Conservation (phyloP, 2,797 vertebrate species). For the Echiichthys vipera region DNA sequence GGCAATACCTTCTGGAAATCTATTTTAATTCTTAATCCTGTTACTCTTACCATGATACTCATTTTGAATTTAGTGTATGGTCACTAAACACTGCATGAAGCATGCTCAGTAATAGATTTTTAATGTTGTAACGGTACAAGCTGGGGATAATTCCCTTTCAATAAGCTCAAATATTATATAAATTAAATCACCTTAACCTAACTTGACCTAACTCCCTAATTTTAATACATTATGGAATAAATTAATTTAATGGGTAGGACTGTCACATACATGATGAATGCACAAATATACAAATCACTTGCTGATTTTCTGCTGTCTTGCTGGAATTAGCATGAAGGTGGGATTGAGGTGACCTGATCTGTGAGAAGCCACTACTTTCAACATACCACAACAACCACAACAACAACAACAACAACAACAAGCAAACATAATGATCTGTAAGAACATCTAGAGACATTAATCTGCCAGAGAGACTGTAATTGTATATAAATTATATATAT, state of each 20-base stretch:
- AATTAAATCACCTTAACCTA: conserved; percentile 16
- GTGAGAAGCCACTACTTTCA: conserved; percentile 2
- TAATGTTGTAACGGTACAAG: background rate
- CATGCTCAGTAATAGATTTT: background rate
- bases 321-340: conserved; percentile 46
- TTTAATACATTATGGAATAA: conserved; percentile 3
- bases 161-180: conserved; percentile 2
- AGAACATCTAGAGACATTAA: background rate
- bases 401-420: background rate
- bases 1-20: background rate
- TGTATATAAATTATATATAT: background rate
- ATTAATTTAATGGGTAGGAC: background rate
- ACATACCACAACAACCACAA: background rate
- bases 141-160: background rate
- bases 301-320: conserved; percentile 45
- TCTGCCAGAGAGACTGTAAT: background rate
- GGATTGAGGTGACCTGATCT: conserved; percentile 32
- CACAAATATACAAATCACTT: conserved; percentile 12
- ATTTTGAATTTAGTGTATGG: background rate
- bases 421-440: background rate
- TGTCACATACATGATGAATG: background rate
- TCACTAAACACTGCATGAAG: background rate
- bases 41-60: background rate
- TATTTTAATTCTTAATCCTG: conserved; percentile 21
- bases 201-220: background rate